These are phyloP conservation scores for Cottus gobio DNA, from an alignment of 2,113 vertebrate genomes.

Conservation along the genomic window DNA sequence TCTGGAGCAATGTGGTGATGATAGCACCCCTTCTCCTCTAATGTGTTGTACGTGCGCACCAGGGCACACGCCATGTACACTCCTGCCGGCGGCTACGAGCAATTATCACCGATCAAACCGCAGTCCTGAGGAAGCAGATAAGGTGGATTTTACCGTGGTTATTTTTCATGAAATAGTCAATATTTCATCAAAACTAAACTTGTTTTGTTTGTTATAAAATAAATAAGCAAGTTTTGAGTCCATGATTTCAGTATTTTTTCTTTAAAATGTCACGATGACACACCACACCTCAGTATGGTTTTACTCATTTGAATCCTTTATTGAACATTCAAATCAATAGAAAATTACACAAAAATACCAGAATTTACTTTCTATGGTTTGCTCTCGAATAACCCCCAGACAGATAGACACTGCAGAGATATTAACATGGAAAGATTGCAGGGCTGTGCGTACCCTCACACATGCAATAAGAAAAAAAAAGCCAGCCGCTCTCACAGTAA, in stretches of 20 bases:
- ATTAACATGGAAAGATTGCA: conserved; percentile 51
- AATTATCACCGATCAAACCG: background rate
- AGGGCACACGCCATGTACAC: background rate
- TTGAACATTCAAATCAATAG: conserved; percentile 1
- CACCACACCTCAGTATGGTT: background rate
- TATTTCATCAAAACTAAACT: background rate
- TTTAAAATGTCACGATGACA: background rate
- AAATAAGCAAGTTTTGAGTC: background rate
- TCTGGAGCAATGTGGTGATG: no score
- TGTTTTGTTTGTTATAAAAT: background rate
- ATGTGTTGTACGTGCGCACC: no score
- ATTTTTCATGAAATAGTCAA: background rate
- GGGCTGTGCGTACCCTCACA: conserved; percentile 23
- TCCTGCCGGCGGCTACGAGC: background rate
- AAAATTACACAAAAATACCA: background rate
- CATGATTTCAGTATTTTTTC: background rate
- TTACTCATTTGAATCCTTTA: background rate
- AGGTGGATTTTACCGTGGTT: background rate
- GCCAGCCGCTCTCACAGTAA: conserved; percentile 37
- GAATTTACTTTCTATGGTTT: conserved; percentile 1
- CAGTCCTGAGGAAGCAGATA: background rate
- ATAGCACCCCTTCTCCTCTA: no score
- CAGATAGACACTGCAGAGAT: background rate
- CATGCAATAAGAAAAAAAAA: conserved; percentile 42
- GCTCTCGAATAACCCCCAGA: conserved; percentile 23